A percentile compares a stretch with the other conserved stretches of the same genome.
phyloP scores from a whole-genome alignment of 2,113 vertebrate genomes.

The Silurus glanis region DNA sequence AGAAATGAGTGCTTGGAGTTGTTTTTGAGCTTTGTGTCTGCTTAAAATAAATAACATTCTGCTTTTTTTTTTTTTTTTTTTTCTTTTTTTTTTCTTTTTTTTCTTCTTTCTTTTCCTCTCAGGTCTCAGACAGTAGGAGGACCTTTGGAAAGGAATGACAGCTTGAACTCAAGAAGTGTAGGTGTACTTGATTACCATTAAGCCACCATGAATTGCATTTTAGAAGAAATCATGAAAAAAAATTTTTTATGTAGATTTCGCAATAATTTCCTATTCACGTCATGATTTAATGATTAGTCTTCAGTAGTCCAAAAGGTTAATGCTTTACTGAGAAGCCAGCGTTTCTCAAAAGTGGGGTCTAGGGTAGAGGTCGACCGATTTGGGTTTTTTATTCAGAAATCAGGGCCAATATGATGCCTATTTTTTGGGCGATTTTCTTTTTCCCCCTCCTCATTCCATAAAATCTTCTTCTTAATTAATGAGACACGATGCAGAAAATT shows the following conservation, averaged over 20 bases:
- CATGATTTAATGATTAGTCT: neutral
- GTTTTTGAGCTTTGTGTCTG: neutral
- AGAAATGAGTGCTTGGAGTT: neutral
- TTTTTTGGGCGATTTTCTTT: too few relatives aligned
- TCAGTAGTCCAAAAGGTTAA: neutral
- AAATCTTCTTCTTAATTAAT: too few relatives aligned
- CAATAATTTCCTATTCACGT: neutral
- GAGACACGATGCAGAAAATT: too few relatives aligned
- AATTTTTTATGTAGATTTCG: neutral
- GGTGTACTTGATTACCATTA: constrained; percentile 9
- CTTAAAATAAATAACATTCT: neutral
- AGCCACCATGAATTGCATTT: neutral
- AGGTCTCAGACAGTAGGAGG: constrained; percentile 71
- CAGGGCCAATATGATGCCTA: too few relatives aligned
- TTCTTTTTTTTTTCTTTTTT: too few relatives aligned
- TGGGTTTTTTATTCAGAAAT: too few relatives aligned
- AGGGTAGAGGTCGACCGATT: too few relatives aligned
- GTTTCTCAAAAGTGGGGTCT: neutral
- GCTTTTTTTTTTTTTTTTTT: neutral
- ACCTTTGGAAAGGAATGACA: constrained; percentile 61
- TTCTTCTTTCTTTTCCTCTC: too few relatives aligned
- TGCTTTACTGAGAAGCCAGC: neutral
- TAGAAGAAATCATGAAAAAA: neutral
- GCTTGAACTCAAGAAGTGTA: constrained; percentile 60
- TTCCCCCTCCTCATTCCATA: too few relatives aligned